Percentiles rank a stretch among this genome's conserved stretches.
These are phyloP conservation scores for Anoplolepis gracilipes DNA, from an alignment of 1,140 invertebrate species.

Conservation along the genomic window DNA sequence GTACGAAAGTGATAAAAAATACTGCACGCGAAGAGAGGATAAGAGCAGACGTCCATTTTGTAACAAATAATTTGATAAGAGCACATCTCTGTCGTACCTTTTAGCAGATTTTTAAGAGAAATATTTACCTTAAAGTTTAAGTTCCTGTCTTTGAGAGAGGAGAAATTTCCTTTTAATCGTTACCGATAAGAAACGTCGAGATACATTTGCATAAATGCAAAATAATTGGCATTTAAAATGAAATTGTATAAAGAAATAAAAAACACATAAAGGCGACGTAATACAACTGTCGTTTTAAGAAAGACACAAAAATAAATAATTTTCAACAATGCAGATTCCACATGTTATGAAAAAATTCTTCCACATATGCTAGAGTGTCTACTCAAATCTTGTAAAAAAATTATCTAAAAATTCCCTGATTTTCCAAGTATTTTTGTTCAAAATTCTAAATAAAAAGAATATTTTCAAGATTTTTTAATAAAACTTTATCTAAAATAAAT, in stretches of 20 bases:
- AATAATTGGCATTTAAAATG: neutral
- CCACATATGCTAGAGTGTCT: too few species aligned
- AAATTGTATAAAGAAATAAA: neutral
- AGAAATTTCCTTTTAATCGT: conserved; percentile 31
- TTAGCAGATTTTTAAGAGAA: conserved; percentile 12
- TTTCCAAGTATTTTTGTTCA: too few species aligned
- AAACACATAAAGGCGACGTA: neutral
- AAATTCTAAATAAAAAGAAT: too few species aligned
- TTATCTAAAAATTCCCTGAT: too few species aligned
- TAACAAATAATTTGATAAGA: conserved; percentile 33
- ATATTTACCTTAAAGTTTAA: neutral
- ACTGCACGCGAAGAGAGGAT: conserved; percentile 15
- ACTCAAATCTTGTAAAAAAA: too few species aligned
- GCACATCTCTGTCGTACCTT: neutral
- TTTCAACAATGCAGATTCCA: too few species aligned
- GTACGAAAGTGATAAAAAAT: conserved; percentile 14
- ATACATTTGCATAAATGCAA: neutral
- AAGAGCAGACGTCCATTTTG: neutral
- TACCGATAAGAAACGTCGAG: neutral
- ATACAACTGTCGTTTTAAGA: neutral
- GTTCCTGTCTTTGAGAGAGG: too few species aligned
- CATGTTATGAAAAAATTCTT: neutral
- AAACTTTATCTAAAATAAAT: too few species aligned
- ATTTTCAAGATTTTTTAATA: too few species aligned
- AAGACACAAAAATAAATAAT: neutral